These are phyloP conservation scores for Miltochrista miniata DNA, from an alignment of 2,888 invertebrate genomes.

Conservation along the genomic window DNA sequence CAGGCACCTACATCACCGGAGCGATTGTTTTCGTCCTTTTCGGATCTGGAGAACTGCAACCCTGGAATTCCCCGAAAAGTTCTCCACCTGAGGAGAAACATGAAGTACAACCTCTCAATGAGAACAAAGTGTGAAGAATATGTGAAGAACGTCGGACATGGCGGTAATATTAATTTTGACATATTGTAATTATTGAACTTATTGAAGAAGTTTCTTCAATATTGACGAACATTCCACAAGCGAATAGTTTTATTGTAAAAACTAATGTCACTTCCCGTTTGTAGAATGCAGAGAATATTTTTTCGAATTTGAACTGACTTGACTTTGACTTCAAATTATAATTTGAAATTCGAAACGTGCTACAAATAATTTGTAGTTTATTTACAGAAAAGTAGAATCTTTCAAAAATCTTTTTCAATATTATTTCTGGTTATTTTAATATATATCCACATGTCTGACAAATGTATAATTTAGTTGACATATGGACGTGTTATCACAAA, in stretches of 20 bases:
- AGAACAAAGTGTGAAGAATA: slow-evolving; percentile 56
- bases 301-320: background rate
- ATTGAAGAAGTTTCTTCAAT: background rate
- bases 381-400: background rate
- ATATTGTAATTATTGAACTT: background rate
- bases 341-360: too few relatives aligned
- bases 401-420: background rate
- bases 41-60: slow-evolving; percentile 87
- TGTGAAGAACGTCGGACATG: slow-evolving; percentile 16
- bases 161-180: background rate
- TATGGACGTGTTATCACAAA: slow-evolving; percentile 26
- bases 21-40: slow-evolving; percentile 85
- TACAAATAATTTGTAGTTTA: too few relatives aligned
- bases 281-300: background rate
- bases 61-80: slow-evolving; percentile 61
- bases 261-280: too few relatives aligned
- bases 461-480: slow-evolving; percentile 5
- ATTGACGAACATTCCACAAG: background rate
- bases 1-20: slow-evolving; percentile 87
- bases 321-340: background rate
- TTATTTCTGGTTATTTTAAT: background rate
- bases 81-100: slow-evolving; percentile 35
- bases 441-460: slow-evolving; percentile 23
- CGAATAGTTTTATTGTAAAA: background rate
- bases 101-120: slow-evolving; percentile 70